phyloP scores from a whole-genome alignment of 2,888 invertebrate genomes.

The Buathra laborator region DNA sequence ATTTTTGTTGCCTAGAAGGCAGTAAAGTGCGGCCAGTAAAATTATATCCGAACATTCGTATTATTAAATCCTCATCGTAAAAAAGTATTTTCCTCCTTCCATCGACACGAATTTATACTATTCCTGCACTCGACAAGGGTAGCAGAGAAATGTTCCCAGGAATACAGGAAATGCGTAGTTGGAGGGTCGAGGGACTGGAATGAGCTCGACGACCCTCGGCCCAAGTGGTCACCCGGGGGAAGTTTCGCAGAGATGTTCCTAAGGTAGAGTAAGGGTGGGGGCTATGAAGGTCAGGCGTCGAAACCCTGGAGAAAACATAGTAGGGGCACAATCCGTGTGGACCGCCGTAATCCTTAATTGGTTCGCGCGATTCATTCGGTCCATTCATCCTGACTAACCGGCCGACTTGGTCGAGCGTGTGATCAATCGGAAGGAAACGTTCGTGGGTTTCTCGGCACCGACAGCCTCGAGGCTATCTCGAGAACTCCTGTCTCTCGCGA shows the following conservation, averaged over 20 bases:
- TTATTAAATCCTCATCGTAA: neutral
- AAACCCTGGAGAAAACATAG: conserved; percentile 49
- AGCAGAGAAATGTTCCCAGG: conserved; percentile 20
- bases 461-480: conserved; percentile 43
- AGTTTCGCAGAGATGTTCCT: conserved; percentile 35
- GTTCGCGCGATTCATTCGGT: conserved; percentile 83
- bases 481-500: conserved; percentile 31
- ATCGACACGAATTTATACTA: neutral
- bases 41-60: neutral
- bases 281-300: conserved; percentile 25
- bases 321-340: conserved; percentile 58
- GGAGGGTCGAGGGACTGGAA: conserved; percentile 35
- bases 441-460: conserved; percentile 64
- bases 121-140: neutral
- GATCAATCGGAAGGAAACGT: conserved; percentile 74
- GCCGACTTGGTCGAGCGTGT: conserved; percentile 69
- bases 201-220: conserved; percentile 30
- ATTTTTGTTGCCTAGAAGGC: neutral
- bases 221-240: conserved; percentile 55
- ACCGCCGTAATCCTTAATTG: conserved; percentile 82
- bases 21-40: neutral
- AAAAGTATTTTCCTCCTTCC: neutral
- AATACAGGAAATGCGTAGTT: conserved; percentile 13
- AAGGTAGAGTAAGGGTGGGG: conserved; percentile 37
- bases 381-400: conserved; percentile 81